Evolutionary conservation across 2,888 invertebrate genomes (phyloP).

Genomic region (Ecliptopera silaceata): DNA sequence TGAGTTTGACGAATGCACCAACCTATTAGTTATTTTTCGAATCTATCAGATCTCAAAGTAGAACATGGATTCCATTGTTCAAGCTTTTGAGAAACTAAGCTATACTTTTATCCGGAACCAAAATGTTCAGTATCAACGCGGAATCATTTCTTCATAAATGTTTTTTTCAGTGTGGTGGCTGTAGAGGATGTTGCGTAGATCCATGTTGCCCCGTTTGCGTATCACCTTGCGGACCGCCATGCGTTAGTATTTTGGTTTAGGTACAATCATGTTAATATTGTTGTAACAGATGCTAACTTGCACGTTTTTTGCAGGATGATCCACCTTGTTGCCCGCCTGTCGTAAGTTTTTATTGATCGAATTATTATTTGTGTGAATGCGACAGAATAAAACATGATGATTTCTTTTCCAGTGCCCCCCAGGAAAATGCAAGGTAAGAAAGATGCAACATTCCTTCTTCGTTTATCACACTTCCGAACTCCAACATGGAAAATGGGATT

Average conservation of each 20-base stretch:
- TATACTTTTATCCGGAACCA: too few relatives aligned
- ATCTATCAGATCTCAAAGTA: too few relatives aligned
- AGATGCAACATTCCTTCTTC: too few relatives aligned
- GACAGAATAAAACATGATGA: not conserved
- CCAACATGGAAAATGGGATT: too few relatives aligned
- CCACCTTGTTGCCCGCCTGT: conserved; percentile 28
- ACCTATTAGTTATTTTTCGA: too few relatives aligned
- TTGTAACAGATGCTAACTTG: not conserved
- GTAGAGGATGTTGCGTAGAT: conserved; percentile 46
- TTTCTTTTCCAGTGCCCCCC: conserved; percentile 40
- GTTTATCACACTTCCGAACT: too few relatives aligned
- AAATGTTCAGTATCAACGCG: too few relatives aligned
- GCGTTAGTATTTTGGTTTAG: conserved; percentile 36
- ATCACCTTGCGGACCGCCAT: conserved; percentile 37
- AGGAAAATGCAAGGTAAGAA: conserved; percentile 43
- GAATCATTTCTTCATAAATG: not conserved
- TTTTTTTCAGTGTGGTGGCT: conserved; percentile 54
- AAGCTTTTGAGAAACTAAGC: too few relatives aligned
- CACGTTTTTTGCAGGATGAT: conserved; percentile 33
- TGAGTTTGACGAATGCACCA: not conserved
- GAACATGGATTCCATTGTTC: too few relatives aligned
- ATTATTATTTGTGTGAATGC: not conserved
- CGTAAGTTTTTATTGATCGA: conserved; percentile 31
- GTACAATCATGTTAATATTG: not conserved
- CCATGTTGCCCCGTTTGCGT: conserved; percentile 41